Evolutionary conservation across 1,140 invertebrate species (phyloP), one percentile per base, ranked within the genome.

Genomic region (Schlechtendalia chinensis): DNA sequence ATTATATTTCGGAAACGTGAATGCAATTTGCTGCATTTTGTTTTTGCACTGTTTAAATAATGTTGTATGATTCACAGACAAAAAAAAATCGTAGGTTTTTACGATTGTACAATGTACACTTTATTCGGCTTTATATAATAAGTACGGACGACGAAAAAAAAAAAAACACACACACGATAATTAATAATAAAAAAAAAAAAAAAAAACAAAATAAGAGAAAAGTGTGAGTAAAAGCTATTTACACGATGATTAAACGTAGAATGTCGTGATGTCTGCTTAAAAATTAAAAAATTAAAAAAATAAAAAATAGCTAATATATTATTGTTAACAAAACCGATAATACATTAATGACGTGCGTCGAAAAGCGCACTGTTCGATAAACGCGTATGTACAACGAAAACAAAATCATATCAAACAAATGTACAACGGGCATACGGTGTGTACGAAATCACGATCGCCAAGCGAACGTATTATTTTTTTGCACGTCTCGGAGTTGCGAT

Each of bases 261-360:
- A 53, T 3, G 50, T 50, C 24, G 47, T 29, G 47, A 72, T 29
- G 47, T 27, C 67, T 72, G 24, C 69, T 72, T 72, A 54, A 2
- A 29, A 72, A 29, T 32, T 69, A 72, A 53, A 72, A 72, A 72
- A 72, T 71, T 71, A 71, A n/a, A n/a, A n/a, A n/a, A n/a, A n/a
- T n/a, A n/a, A n/a, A n/a, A n/a, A n/a, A n/a, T n/a, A n/a, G n/a
- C n/a, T n/a, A 39, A 39, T 39, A 3, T 3, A 47, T 47, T 72
- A 72, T 29, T 54, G 29, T 72, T 47, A 72, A 72, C 69, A 67
- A 72, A 72, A 72, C 29, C 12, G 29, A 54, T 24, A 54, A 54
- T 72, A 54, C 50, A 29, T 32, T 32, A n/a, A 71, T 29, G n/a
- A 12, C 53, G 12, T 54, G 24, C 17, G 19, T 54, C 17, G 50